Base-by-base conservation (phyloP, 1,140 invertebrate genomes). In the Bombus turneri region DNA sequence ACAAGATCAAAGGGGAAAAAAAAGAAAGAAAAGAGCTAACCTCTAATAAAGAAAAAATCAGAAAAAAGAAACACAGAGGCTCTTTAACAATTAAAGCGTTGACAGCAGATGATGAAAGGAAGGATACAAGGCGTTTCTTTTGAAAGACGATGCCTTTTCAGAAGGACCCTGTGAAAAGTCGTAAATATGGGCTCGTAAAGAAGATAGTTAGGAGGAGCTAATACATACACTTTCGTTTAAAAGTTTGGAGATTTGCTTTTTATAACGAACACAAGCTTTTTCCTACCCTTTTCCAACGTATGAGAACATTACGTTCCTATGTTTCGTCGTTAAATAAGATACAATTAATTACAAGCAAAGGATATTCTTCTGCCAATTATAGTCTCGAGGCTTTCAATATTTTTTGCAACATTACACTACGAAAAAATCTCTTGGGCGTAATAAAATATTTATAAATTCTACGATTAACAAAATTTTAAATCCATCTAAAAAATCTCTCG, bases 181-280 rank as follows among this genome's bases (percentile, higher is more conserved):
- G 71, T 89, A 89, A 88, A 89, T 88, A 88, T 76, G 83, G 79
- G 80, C 78, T 86, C 85, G 85, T 86, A 89, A 89, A 84, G 59
- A 72, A 88, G 88, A 89, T 89, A 88, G 87, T 85, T 86, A 79
- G 57, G 34, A 62, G 59, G 37, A 53, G 62, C 73, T 80, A 78
- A 62, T 62, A 12, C 28, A 28, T 28, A 62, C 59, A 25, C 25
- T 59, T 59, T 53, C 18, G 47, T 22, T 53, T 53, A 53, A 53
- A 53, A 53, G 47, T 53, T 22, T 8, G 47, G 47, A 53, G 47
- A 53, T 53, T 53, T 53, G 6, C 47, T 22, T 8, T 47, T 53
- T 53, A 6, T 18, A 18, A 53, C 15, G 1, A 53, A 6, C 47
- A 2, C 47, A 53, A 22, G 47, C 47, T 2, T 18, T 2, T 22